Percentiles rank a stretch among this genome's conserved stretches.
Evolutionary conservation across 2,888 invertebrate genomes (phyloP).

Genomic region (Andricus curvator): DNA sequence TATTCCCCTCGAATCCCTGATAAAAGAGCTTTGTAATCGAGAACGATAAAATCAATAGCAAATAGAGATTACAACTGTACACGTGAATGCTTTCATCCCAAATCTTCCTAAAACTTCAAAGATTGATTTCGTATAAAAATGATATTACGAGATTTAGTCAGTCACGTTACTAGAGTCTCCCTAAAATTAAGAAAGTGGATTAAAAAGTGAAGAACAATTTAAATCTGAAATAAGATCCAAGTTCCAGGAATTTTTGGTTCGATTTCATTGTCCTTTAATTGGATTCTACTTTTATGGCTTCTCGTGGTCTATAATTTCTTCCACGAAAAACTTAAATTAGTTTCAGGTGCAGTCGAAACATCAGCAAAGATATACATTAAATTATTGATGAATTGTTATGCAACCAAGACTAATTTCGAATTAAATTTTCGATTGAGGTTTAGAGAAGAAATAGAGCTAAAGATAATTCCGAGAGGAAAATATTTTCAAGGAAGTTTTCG

Average conservation of each 20-base stretch:
- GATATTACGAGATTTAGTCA: too few relatives aligned
- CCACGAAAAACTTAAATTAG: neutral
- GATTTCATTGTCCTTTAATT: constrained; percentile 7
- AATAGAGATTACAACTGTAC: neutral
- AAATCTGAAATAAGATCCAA: neutral
- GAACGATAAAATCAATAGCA: neutral
- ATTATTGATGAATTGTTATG: neutral
- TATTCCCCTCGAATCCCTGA: neutral
- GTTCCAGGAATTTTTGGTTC: neutral
- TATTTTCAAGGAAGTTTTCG: constrained; percentile 24
- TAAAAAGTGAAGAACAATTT: too few relatives aligned
- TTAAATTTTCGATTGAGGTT: neutral
- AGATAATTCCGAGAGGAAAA: constrained; percentile 12
- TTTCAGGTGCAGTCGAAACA: neutral
- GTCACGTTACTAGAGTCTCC: too few relatives aligned
- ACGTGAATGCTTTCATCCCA: neutral
- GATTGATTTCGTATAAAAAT: neutral
- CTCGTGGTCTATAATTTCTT: constrained; percentile 1
- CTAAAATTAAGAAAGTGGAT: neutral
- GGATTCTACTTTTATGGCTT: neutral
- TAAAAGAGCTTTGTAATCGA: neutral
- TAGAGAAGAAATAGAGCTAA: neutral
- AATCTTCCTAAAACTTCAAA: neutral
- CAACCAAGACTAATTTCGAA: neutral
- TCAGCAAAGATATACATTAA: neutral